phyloP scores from a whole-genome alignment of 2,113 vertebrate genomes.

The Brachyhypopomus occidentalis region DNA sequence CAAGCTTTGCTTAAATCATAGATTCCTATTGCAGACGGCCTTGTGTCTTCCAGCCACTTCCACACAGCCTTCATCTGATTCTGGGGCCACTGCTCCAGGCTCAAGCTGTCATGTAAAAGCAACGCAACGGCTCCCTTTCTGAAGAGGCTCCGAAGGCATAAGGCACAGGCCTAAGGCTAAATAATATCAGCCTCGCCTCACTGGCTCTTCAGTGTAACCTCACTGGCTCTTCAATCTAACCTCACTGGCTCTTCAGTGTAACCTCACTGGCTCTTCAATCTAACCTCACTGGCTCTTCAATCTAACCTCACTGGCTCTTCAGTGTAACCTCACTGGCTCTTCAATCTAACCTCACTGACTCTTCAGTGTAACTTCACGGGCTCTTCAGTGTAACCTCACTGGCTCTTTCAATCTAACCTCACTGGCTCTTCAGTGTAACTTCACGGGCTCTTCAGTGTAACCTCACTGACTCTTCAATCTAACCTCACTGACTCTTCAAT shows the following conservation, averaged over 20 bases:
- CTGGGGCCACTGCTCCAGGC: slow-evolving; percentile 62
- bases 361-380: background rate
- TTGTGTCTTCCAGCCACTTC: slow-evolving; percentile 67
- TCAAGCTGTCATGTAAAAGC: slow-evolving; percentile 65
- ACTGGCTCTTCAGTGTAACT: background rate
- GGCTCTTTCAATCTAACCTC: background rate
- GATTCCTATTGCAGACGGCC: slow-evolving; percentile 78
- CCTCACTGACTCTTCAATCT: background rate
- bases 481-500: slow-evolving; percentile 9
- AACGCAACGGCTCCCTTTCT: slow-evolving; percentile 54
- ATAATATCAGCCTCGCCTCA: slow-evolving; percentile 16
- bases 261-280: background rate
- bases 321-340: background rate
- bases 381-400: background rate
- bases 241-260: background rate
- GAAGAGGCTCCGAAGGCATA: slow-evolving; percentile 34
- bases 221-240: slow-evolving; percentile 4
- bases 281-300: background rate
- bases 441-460: slow-evolving; percentile 7
- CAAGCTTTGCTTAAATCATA: slow-evolving; percentile 78
- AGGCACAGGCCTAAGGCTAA: slow-evolving; percentile 13
- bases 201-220: background rate
- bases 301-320: background rate
- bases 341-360: too few relatives aligned
- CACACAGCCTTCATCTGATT: slow-evolving; percentile 70